Percentiles rank a stretch among this genome's conserved stretches.
phyloP scores from a whole-genome alignment of 2,113 vertebrate genomes.

The Lichenostomus cassidix region DNA sequence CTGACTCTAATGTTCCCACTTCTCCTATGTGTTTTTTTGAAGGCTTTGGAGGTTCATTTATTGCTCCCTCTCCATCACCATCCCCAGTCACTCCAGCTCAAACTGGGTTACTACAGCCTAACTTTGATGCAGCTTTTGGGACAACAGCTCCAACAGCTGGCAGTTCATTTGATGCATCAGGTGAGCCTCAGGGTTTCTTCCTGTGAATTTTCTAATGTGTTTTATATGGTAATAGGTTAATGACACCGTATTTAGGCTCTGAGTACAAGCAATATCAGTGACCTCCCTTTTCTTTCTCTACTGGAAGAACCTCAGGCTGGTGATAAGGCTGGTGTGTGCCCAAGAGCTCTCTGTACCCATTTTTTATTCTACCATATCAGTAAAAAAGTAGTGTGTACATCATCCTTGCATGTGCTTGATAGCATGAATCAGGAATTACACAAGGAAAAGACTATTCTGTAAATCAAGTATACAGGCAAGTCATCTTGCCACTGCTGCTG shows the following conservation, averaged over 20 bases:
- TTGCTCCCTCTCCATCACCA: constrained; percentile 79
- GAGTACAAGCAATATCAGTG: background rate
- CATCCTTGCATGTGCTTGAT: constrained; percentile 66
- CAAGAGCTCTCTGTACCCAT: background rate
- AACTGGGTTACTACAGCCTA: constrained; percentile 84
- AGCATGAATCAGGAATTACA: constrained; percentile 29
- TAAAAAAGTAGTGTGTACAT: constrained; percentile 12
- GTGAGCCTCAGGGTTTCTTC: constrained; percentile 70
- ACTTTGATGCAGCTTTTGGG: constrained; percentile 82
- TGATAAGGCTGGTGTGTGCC: background rate
- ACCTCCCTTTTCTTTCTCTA: background rate
- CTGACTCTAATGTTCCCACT: background rate
- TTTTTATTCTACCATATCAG: constrained; percentile 34
- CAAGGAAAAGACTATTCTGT: background rate
- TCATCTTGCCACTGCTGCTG: constrained; percentile 63
- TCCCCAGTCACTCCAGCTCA: constrained; percentile 83
- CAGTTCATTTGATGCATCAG: constrained; percentile 89
- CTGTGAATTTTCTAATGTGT: background rate
- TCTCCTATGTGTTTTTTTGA: constrained; percentile 32
- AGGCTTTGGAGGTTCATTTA: constrained; percentile 83
- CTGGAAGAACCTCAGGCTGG: background rate
- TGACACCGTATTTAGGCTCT: background rate
- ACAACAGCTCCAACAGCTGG: constrained; percentile 76
- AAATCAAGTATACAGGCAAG: background rate
- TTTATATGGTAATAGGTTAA: background rate